Base-by-base conservation (phyloP, 2,888 invertebrate genomes). In the Molorchus minor region DNA sequence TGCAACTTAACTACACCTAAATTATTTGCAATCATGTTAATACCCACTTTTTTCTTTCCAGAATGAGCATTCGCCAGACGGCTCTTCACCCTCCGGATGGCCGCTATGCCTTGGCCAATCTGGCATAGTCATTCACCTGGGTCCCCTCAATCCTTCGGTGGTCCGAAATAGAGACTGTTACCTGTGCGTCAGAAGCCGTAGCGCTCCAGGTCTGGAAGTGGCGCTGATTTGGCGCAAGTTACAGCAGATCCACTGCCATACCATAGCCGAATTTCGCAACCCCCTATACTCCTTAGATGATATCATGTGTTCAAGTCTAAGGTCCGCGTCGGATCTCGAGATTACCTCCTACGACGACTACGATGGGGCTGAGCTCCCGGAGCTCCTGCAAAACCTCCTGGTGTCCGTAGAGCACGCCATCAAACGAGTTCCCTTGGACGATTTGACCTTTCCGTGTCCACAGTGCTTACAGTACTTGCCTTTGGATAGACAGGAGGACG, bases 371-470 rank as follows among this genome's bases (percentile, higher is more conserved):
- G 85, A 87, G 66, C 77, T 89, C 67, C 87, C 87, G 43, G 85
- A 86, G 67, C 83, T 88, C 66, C 82, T 89, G 68, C 87, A 87
- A 74, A 87, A 85, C 72, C 81, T 89, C 52, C 81, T 89, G 61
- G 85, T 89, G 51, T 87, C 87, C 57, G 88, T 89, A 51, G 89
- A 89, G 78, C 85, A 87, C 59, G 88, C 87, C 67, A 87, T 89
- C 72, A 87, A 87, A 72, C 82, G 88, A 61, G 85, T 89, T 64
- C 73, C 75, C 45, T 77, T 89, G 67, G 88, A 88, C 78, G 87
- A 88, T 68, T 79, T 88, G 56, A 83, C 85, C 61, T 86, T 87
- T 77, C 87, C 88, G 25, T 85, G 82, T 76, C 82, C 82, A 51
- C 83, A 82, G 68, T 82, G 82, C 69, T 75, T 78, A 56, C 80